Conservation (phyloP, 2,888 invertebrate genomes). For the Tinea trinotella region DNA sequence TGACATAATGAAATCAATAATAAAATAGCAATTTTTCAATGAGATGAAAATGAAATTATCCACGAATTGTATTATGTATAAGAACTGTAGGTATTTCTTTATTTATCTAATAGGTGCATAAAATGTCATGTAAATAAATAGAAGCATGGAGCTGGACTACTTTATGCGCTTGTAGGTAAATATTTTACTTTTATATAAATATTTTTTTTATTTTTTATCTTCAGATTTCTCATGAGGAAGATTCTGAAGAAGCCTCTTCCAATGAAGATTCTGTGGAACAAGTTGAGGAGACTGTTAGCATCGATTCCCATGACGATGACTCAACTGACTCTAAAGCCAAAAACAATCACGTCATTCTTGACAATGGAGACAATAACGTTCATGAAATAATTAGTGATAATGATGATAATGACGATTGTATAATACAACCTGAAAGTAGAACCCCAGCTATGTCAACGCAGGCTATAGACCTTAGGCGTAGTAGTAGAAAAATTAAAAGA, state of each 20-base stretch:
- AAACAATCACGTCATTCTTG: conserved; percentile 37
- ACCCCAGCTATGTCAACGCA: conserved; percentile 41
- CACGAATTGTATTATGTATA: no score
- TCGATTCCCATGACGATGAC: conserved; percentile 49
- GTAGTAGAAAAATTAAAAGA: conserved; percentile 62
- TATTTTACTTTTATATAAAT: neutral
- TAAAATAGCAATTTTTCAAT: no score
- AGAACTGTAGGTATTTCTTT: no score
- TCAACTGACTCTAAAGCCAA: conserved; percentile 39
- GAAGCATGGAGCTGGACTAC: no score
- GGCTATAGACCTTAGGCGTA: conserved; percentile 33
- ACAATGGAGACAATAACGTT: conserved; percentile 34
- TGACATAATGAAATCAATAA: no score
- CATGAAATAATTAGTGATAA: conserved; percentile 58
- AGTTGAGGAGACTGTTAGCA: conserved; percentile 50
- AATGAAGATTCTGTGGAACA: conserved; percentile 34
- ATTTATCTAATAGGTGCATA: no score
- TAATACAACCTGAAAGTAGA: conserved; percentile 54
- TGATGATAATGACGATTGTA: conserved; percentile 67
- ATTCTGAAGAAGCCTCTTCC: conserved; percentile 39
- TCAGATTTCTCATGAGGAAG: conserved; percentile 35
- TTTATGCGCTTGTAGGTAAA: neutral
- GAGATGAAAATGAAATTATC: no score
- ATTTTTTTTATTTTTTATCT: conserved; percentile 22
- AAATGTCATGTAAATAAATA: no score